Percentiles rank a stretch among this genome's conserved stretches.
phyloP scores from a whole-genome alignment of 2,113 vertebrate genomes.

The Rhynchopsitta pachyrhyncha region DNA sequence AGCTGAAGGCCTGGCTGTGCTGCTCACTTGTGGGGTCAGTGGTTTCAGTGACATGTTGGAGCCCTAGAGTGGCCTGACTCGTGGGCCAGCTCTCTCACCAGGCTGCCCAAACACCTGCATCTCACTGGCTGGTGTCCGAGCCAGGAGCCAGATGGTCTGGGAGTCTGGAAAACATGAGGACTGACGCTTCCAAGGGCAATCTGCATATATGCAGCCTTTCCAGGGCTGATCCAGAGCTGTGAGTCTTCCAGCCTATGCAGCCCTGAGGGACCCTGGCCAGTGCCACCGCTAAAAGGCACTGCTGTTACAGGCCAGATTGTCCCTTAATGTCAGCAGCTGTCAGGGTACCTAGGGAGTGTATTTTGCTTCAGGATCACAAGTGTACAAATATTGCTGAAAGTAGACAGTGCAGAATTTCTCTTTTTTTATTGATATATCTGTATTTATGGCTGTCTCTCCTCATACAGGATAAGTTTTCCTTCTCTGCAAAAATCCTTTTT shows the following conservation, averaged over 20 bases:
- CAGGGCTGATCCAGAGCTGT: neutral
- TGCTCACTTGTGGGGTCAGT: rapidly evolving
- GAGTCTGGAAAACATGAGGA: neutral
- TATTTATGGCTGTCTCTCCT: neutral
- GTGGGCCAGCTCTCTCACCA: neutral
- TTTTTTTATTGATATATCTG: no score
- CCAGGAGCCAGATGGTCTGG: slow-evolving; percentile 41
- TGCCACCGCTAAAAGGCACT: neutral
- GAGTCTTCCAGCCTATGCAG: neutral
- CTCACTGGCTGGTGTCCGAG: neutral
- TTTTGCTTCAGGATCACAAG: neutral
- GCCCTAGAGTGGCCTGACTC: neutral
- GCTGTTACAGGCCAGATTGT: slow-evolving; percentile 26
- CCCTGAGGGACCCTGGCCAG: slow-evolving; percentile 10
- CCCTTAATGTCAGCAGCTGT: slow-evolving; percentile 14
- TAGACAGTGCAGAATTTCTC: neutral
- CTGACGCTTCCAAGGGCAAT: neutral
- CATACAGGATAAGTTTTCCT: neutral
- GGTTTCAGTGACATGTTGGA: neutral
- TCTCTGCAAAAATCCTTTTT: neutral
- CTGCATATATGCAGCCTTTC: neutral
- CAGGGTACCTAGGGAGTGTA: neutral
- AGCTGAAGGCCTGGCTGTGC: neutral
- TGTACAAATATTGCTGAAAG: neutral
- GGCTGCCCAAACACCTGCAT: neutral